Conservation (phyloP, 2,797 vertebrate species). For the Streptopelia turtur region DNA sequence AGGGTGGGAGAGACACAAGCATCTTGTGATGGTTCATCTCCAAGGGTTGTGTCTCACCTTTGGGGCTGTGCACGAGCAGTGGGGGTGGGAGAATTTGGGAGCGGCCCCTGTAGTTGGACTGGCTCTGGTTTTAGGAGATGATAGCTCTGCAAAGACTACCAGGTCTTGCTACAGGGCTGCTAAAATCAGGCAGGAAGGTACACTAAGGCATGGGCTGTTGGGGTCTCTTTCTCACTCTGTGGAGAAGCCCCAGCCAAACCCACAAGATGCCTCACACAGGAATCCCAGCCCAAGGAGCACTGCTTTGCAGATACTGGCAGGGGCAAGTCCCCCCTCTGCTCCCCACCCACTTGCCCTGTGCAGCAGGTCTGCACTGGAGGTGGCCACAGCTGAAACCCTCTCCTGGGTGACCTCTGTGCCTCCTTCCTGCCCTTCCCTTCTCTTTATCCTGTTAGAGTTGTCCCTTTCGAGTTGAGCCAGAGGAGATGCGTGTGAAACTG, state of each 20-base stretch:
- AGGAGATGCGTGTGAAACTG: neutral
- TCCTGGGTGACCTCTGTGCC: neutral
- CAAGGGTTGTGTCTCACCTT: neutral
- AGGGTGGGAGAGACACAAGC: neutral
- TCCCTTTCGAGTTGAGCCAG: accelerated
- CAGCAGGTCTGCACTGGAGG: neutral
- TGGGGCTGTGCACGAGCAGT: neutral
- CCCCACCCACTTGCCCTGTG: neutral
- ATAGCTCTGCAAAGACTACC: neutral
- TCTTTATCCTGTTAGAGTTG: neutral
- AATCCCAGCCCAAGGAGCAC: accelerated
- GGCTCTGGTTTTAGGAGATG: neutral
- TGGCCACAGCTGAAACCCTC: neutral
- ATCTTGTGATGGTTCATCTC: accelerated
- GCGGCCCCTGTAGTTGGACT: neutral
- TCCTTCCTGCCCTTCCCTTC: neutral
- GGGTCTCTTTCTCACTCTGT: neutral
- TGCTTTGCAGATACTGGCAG: neutral
- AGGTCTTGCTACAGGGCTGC: neutral
- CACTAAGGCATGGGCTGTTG: accelerated
- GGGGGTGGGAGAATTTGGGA: neutral
- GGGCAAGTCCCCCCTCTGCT: neutral
- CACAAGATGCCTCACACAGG: neutral
- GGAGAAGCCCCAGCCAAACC: neutral
- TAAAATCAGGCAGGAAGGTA: neutral